Percentiles rank a stretch among this genome's conserved stretches.
Conservation (phyloP, 2,113 vertebrate species). For the Pampusana beccarii region DNA sequence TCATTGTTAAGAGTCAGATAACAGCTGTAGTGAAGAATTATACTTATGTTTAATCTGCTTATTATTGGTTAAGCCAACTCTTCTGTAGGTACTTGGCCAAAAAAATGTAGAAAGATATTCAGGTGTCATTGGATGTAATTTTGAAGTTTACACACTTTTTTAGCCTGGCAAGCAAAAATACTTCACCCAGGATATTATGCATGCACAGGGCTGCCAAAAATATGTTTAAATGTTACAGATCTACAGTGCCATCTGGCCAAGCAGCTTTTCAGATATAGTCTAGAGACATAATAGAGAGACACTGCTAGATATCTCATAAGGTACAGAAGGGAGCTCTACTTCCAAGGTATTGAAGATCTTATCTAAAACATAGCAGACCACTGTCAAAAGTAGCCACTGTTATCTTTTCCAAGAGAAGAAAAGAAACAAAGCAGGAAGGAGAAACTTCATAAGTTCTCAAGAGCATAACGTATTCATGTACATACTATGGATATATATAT, state of each 20-base stretch:
- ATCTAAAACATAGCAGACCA: background rate
- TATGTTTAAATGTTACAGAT: slow-evolving; percentile 52
- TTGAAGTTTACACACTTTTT: slow-evolving; percentile 61
- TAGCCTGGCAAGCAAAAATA: slow-evolving; percentile 63
- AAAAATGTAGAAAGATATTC: background rate
- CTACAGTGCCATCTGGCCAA: slow-evolving; percentile 57
- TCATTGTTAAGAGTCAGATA: background rate
- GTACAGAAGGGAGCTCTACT: background rate
- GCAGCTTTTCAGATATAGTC: slow-evolving; percentile 40
- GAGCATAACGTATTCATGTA: accelerated
- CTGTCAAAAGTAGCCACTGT: background rate
- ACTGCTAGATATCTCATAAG: background rate
- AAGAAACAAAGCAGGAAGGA: background rate
- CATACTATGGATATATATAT: background rate
- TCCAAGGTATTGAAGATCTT: background rate
- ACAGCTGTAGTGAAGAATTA: background rate
- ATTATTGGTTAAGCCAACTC: background rate
- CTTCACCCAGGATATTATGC: slow-evolving; percentile 49
- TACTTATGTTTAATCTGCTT: background rate
- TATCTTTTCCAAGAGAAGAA: background rate
- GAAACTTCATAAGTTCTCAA: background rate
- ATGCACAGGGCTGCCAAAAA: slow-evolving; percentile 49
- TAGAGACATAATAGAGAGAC: slow-evolving; percentile 21
- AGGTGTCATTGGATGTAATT: slow-evolving; percentile 20
- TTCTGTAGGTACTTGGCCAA: background rate